Evolutionary conservation across 2,797 vertebrate genomes (phyloP), one percentile per base, ranked within the genome.

Genomic region (Lepilemur septentrionalis): DNA sequence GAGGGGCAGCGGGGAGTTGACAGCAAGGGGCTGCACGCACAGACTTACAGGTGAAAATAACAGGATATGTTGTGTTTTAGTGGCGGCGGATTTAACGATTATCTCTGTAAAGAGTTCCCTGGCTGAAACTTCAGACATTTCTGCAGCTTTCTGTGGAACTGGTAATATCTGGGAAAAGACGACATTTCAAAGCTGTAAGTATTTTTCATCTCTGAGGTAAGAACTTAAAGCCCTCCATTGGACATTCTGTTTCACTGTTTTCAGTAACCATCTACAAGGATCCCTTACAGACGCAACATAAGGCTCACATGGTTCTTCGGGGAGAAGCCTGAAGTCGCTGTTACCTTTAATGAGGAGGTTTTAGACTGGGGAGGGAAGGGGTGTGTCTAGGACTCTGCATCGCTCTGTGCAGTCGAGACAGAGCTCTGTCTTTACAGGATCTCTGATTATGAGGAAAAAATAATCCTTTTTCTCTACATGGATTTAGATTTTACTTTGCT

Each of bases 291-390:
- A 73, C 35, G 70, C 75, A 83, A 94, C 84, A 41, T 38, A n/a
- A 78, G 32, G 41, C 43, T 48, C 0, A 2, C 61, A 67, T 61
- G 82, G 35, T 93, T 89, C 93, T 93, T 25, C 8, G 55, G 94
- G 79, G 79, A 43, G 57, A 63, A 61, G 59, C 86, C 50, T 80
- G 79, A 89, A 89, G 48, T 59, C 76, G 86, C 52, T 73, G 67
- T 91, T 96, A 81, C 73, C 61, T 94, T 93, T 93, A 91, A 59
- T 55, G 63, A 95, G 70, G 89, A 95, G 32, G 25, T 88, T 92
- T 81, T 28, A 84, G 65, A 41, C 4, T 35, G 32, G 43, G 61
- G 52, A 86, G 43, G 30, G 48, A 73, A 63, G 5, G 57, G 48
- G 48, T 30, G 59, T 4, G 8, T 78, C 55, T 38, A 67, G 55